Evolutionary conservation across 2,888 invertebrate species (phyloP).

Genomic region (Aphidius colemani): DNA sequence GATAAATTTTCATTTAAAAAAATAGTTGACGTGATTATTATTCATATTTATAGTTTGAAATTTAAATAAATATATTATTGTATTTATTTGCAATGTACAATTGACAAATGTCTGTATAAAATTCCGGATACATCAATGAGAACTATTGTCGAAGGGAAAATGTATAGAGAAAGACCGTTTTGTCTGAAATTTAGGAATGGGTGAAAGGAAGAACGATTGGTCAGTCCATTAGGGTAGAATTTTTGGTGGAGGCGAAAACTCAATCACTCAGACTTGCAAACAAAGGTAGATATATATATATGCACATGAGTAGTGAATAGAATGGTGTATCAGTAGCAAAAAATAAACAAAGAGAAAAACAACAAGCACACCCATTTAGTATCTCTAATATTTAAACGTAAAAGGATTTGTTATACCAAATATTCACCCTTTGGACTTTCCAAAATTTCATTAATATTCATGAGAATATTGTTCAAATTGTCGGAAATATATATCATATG

Average conservation of each 20-base stretch:
- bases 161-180: neutral
- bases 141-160: neutral
- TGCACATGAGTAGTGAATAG: slow-evolving; percentile 2
- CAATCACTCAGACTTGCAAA: slow-evolving; percentile 36
- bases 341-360: slow-evolving; percentile 6
- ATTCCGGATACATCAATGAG: slow-evolving; percentile 7
- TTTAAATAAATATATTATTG: neutral
- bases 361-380: slow-evolving; percentile 5
- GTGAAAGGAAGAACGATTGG: slow-evolving; percentile 24
- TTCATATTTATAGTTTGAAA: no score
- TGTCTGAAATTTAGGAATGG: slow-evolving; percentile 22
- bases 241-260: slow-evolving; percentile 25
- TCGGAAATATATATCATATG: no score
- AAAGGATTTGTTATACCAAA: slow-evolving; percentile 17
- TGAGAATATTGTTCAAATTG: neutral
- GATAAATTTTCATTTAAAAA: no score
- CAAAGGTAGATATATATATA: slow-evolving; percentile 17
- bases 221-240: slow-evolving; percentile 28
- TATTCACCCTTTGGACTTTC: slow-evolving; percentile 16
- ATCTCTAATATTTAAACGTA: neutral
- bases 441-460: slow-evolving; percentile 25
- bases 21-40: no score
- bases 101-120: slow-evolving; percentile 11
- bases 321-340: slow-evolving; percentile 7
- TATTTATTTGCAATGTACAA: slow-evolving; percentile 9